A percentile compares a stretch with the other conserved stretches of the same genome.
phyloP scores from a whole-genome alignment of 2,797 vertebrate species.

The Hypotaenidia okinawae region DNA sequence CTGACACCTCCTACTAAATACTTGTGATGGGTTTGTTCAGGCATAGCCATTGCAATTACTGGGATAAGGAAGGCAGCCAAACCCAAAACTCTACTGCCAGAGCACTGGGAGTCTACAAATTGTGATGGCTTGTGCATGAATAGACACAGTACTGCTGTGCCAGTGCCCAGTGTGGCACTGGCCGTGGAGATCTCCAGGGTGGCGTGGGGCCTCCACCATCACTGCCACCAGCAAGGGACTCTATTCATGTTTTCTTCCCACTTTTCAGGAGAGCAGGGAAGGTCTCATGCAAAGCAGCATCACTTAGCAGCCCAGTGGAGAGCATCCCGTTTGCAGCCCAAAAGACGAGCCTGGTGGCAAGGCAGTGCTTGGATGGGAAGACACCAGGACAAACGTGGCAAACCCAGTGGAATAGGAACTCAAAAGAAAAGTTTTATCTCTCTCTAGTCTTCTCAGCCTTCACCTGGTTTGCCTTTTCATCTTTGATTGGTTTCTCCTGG shows the following conservation, averaged over 20 bases:
- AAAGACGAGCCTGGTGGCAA: neutral
- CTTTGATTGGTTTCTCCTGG: neutral
- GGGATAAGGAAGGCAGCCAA: neutral
- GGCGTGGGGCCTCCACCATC: neutral
- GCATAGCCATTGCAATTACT: neutral
- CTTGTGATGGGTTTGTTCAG: neutral
- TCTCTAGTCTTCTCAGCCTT: neutral
- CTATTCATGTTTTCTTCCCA: accelerated
- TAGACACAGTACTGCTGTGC: neutral
- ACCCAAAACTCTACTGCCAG: neutral
- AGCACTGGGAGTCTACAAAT: neutral
- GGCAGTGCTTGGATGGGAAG: neutral
- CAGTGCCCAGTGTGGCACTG: too few species aligned
- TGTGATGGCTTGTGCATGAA: neutral
- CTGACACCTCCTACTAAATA: neutral
- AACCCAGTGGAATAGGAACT: neutral
- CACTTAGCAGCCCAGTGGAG: neutral
- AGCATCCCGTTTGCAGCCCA: neutral
- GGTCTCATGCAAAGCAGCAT: neutral
- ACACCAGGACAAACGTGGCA: neutral
- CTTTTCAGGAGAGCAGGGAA: neutral
- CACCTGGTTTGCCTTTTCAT: neutral
- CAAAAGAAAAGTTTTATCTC: neutral
- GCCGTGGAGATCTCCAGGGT: accelerated
- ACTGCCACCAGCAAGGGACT: too few species aligned